Conservation (phyloP, 2,888 invertebrate genomes). For the Eurois occulta region DNA sequence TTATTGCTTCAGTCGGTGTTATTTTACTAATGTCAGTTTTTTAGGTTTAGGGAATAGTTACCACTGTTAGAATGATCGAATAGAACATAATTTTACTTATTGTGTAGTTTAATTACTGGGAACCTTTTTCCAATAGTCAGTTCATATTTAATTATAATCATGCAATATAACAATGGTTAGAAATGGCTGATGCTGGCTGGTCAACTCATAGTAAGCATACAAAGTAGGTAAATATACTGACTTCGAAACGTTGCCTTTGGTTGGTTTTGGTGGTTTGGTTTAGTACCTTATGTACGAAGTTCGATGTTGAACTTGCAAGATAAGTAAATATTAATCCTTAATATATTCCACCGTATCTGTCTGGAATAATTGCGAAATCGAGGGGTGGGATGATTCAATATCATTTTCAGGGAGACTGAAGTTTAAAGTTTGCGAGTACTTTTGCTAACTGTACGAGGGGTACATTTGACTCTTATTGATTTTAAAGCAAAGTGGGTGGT, state of each 20-base stretch:
- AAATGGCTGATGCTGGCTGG: not conserved
- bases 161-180: not conserved
- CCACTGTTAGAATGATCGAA: not conserved
- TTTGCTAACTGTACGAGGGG: not conserved
- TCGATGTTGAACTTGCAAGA: conserved; percentile 38
- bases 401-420: not conserved
- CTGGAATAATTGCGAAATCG: conserved; percentile 22
- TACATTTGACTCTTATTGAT: not conserved
- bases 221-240: not conserved
- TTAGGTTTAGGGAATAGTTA: not conserved
- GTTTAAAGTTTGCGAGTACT: conserved; percentile 13
- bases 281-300: conserved; percentile 15
- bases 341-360: conserved; percentile 6
- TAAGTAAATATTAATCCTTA: conserved; percentile 38
- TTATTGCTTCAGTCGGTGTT: not conserved
- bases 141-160: not conserved
- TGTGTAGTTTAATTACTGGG: not conserved
- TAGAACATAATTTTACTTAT: not conserved
- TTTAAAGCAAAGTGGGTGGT: conserved; percentile 5
- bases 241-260: not conserved
- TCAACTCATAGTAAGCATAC: not conserved
- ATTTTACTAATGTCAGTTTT: not conserved
- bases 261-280: conserved; percentile 5
- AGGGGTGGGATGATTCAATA: conserved; percentile 21
- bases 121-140: not conserved